phyloP scores from a whole-genome alignment of 2,113 vertebrate species.

The Eonycteris spelaea region DNA sequence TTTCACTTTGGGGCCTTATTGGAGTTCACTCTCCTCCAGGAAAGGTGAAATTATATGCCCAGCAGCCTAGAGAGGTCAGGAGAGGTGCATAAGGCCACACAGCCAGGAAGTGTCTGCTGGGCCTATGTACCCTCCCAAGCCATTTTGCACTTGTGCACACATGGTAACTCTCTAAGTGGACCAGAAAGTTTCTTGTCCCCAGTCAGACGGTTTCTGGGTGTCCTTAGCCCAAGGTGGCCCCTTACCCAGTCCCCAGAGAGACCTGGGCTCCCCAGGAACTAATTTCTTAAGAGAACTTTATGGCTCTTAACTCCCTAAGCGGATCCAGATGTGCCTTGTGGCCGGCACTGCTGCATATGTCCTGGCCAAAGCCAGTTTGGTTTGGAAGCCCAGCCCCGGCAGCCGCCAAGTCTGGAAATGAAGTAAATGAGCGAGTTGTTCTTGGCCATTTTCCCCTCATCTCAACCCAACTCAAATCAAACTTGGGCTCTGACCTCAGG shows the following conservation, averaged over 20 bases:
- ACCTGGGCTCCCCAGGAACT: constrained; percentile 53
- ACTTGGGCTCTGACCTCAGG: constrained; percentile 83
- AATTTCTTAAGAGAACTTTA: constrained; percentile 81
- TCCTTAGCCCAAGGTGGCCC: not conserved
- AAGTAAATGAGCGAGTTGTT: constrained; percentile 86
- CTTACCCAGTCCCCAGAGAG: constrained; percentile 36
- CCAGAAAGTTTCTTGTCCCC: not conserved
- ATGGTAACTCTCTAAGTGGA: not conserved
- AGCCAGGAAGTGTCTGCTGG: not conserved
- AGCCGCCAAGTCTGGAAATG: constrained; percentile 86
- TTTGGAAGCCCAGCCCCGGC: constrained; percentile 79
- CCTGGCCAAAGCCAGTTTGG: constrained; percentile 76
- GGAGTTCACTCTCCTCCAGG: not conserved
- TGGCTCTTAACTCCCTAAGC: constrained; percentile 81
- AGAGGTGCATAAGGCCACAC: not conserved
- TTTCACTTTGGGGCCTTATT: not conserved
- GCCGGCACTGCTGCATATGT: constrained; percentile 80
- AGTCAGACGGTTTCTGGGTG: not conserved
- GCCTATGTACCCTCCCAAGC: not conserved
- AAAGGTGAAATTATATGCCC: not conserved
- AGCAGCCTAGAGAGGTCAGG: not conserved
- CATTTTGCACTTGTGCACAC: fast-evolving
- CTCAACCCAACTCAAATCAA: constrained; percentile 80
- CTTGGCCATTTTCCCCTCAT: constrained; percentile 83
- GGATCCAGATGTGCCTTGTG: constrained; percentile 85